A percentile compares a stretch with the other conserved stretches of the same genome.
phyloP scores from a whole-genome alignment of 2,113 vertebrate genomes.

The Illadopsis cleaveri region DNA sequence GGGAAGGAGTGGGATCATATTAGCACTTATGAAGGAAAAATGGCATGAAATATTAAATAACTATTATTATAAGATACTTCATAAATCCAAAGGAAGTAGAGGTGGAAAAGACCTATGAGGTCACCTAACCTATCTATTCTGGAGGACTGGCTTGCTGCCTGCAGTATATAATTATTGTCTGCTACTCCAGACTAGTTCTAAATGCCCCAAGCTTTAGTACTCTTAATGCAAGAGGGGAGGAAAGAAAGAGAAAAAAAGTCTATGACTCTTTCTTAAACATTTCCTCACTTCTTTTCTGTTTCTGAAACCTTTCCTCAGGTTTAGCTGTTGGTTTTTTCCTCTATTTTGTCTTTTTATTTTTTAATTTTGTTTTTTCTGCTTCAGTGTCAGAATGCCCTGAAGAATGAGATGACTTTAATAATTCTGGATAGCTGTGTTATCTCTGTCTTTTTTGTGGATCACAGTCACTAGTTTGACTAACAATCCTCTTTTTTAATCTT shows the following conservation, averaged over 20 bases:
- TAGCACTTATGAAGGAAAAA: background rate
- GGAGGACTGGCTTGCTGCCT: background rate
- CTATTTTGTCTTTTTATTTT: background rate
- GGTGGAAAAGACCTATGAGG: background rate
- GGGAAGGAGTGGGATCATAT: background rate
- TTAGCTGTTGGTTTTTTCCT: fast-evolving
- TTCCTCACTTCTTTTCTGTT: background rate
- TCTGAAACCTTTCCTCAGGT: background rate
- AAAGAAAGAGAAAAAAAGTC: too few relatives aligned
- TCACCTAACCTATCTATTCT: background rate
- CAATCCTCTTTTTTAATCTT: background rate
- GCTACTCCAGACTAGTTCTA: background rate
- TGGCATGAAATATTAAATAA: background rate
- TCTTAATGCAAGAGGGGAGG: background rate
- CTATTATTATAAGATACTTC: background rate
- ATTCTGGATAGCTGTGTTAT: background rate
- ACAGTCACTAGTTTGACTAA: background rate
- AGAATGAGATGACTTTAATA: background rate
- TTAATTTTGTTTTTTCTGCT: background rate
- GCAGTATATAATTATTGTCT: background rate
- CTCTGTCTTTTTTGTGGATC: background rate
- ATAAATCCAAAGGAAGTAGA: background rate
- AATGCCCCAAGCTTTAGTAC: background rate
- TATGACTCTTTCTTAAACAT: too few relatives aligned
- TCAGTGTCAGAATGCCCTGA: background rate